Evolutionary conservation across 2,888 invertebrate species (phyloP).

Genomic region (Mesorhabditis belari): DNA sequence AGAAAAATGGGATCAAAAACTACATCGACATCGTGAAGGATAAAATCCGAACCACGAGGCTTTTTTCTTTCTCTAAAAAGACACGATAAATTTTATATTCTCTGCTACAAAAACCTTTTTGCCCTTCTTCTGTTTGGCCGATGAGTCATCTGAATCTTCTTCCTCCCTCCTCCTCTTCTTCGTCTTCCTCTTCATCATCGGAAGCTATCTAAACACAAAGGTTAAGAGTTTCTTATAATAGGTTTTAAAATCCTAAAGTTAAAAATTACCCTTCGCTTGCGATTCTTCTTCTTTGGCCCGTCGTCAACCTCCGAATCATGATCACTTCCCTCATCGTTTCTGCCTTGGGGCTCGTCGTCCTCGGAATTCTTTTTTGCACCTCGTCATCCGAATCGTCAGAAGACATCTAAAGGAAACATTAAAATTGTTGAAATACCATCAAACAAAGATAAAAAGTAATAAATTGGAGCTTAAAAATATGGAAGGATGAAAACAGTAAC

Average conservation of each 20-base stretch:
- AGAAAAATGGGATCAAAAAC: too few relatives aligned
- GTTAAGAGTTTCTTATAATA: too few relatives aligned
- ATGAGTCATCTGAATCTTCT: slow-evolving; percentile 56
- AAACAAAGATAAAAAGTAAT: too few relatives aligned
- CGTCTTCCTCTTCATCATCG: slow-evolving; percentile 68
- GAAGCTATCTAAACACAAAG: slow-evolving; percentile 12
- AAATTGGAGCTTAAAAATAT: too few relatives aligned
- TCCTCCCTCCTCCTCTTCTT: slow-evolving; percentile 72
- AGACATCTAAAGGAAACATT: too few relatives aligned
- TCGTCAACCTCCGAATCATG: slow-evolving; percentile 10
- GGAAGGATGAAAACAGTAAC: too few relatives aligned
- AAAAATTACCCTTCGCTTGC: slow-evolving; percentile 16
- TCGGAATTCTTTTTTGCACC: too few relatives aligned
- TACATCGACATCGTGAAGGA: slow-evolving; percentile 43
- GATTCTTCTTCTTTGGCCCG: slow-evolving; percentile 14
- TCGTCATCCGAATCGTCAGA: slow-evolving; percentile 35
- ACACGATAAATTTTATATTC: not conserved
- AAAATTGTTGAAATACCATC: too few relatives aligned
- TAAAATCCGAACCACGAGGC: slow-evolving; percentile 30
- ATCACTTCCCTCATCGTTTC: slow-evolving; percentile 13
- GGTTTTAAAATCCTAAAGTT: too few relatives aligned
- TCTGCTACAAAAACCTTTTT: slow-evolving; percentile 42
- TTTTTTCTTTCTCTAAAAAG: too few relatives aligned
- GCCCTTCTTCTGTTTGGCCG: slow-evolving; percentile 62
- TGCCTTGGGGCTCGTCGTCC: slow-evolving; percentile 5